phyloP scores from a whole-genome alignment of 37 sponge, comb jelly and placozoan species.

The Ephydatia muelleri region DNA sequence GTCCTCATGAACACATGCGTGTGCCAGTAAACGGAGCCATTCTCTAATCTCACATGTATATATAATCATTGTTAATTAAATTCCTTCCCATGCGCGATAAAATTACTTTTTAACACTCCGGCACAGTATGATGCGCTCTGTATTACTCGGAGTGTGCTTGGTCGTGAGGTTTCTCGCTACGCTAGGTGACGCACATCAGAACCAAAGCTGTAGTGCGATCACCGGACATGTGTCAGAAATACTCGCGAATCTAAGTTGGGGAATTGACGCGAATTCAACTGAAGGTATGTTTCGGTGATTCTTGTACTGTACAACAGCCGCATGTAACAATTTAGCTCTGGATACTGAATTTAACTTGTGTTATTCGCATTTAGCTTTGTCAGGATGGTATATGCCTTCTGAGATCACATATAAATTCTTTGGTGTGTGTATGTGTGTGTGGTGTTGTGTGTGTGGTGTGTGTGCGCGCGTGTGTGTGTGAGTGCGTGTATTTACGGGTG shows the following conservation, averaged over 20 bases:
- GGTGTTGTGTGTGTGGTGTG: constrained; percentile 11
- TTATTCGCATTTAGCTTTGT: too few relatives aligned
- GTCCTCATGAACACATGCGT: too few relatives aligned
- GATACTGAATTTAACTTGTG: too few relatives aligned
- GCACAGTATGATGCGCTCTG: not conserved
- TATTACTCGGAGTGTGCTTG: not conserved
- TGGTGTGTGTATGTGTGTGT: not conserved
- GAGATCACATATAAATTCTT: not conserved
- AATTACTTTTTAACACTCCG: too few relatives aligned
- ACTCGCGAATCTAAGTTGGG: not conserved
- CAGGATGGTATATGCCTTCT: too few relatives aligned
- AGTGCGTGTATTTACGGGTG: not conserved
- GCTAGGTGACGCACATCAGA: not conserved
- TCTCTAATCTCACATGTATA: too few relatives aligned
- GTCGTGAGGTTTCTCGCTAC: not conserved
- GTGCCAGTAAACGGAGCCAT: too few relatives aligned
- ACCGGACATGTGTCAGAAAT: not conserved
- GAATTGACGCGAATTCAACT: not conserved
- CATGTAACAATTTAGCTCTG: too few relatives aligned
- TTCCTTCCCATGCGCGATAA: too few relatives aligned
- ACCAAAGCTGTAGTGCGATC: not conserved
- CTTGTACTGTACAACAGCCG: too few relatives aligned
- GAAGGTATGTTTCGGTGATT: not conserved
- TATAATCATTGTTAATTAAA: too few relatives aligned
- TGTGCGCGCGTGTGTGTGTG: constrained; percentile 24